Conservation (phyloP, 1,140 invertebrate genomes). For the Conus betulinus region DNA sequence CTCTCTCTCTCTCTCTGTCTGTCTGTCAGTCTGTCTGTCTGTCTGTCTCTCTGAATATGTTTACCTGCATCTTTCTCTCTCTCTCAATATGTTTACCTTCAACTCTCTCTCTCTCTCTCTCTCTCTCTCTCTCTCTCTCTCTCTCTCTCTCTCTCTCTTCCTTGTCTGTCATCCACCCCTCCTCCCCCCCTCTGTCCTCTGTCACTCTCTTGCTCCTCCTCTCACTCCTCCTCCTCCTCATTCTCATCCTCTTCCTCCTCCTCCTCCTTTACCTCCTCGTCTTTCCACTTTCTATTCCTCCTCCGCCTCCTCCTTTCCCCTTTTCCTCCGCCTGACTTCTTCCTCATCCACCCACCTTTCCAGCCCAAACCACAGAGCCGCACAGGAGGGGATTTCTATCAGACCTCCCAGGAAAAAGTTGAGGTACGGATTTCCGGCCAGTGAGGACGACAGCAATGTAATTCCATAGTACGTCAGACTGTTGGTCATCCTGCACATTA, state of each 20-base stretch:
- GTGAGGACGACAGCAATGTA: constrained; percentile 50
- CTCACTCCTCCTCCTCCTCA: neutral
- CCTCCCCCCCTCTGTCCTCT: neutral
- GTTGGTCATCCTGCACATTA: constrained; percentile 54
- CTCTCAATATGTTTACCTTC: too few species aligned
- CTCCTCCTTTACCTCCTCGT: neutral
- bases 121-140: too few species aligned
- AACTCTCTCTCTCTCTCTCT: too few species aligned
- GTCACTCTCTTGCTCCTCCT: neutral
- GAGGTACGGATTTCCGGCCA: constrained; percentile 59
- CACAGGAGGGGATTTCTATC: constrained; percentile 51
- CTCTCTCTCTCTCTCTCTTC: neutral
- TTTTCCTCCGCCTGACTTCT: neutral
- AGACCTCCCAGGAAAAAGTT: constrained; percentile 58
- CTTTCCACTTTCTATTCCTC: neutral
- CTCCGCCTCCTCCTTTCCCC: neutral
- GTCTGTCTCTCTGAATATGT: too few species aligned
- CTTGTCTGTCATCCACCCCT: neutral
- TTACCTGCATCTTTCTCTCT: too few species aligned
- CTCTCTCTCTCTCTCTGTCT: neutral
- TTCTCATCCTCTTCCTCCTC: neutral
- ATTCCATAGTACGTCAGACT: constrained; percentile 63
- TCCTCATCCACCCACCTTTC: constrained; percentile 4
- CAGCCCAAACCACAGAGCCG: constrained; percentile 42
- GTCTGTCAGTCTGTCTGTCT: too few species aligned